Evolutionary conservation across 2,113 vertebrate genomes (phyloP), one percentile per base, ranked within the genome.

Genomic region (Tachysurus fulvidraco): DNA sequence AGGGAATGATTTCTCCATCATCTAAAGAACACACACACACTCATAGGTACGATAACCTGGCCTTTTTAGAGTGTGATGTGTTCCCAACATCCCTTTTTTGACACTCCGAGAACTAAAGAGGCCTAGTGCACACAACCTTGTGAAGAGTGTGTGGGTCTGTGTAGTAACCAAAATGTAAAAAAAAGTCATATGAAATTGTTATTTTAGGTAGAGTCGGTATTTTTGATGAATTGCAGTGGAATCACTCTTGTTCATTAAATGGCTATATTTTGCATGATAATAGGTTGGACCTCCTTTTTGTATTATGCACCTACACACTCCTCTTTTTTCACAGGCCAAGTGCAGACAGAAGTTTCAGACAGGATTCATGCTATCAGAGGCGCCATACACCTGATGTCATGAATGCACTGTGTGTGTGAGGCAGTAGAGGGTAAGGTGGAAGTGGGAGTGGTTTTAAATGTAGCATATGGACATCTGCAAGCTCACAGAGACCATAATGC

Each of bases 401-500:
- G 85, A 87, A 87, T 82, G 46, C 88, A 36, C 52, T 76, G 57
- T 67, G 85, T 76, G 88, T 73, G 12, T 44, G 44, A 67, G 52
- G 76, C 36, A 57, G 87, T 62, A 19, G 16, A 77, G 41, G 50
- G 60, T 41, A 54, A 74, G 25, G 86, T 88, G 80, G 69, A 62
- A 60, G 88, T 83, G 85, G 78, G 67, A 69, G 81, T 64, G 64
- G 54, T 67, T 82, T 89, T 83, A 19, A 59, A 89, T 76, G 85
- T 78, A 86, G 86, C 89, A 89, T 89, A 89, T 88, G 89, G 86
- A 73, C 59, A 80, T 88, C 86, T 89, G 89, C 89, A 83, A 36
- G 65, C 59, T 62, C 25, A 67, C 87, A 88, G 89, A 85, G 86
- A 60, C 87, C 84, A 90, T 90, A 86, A 90, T 86, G 87, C 87